Evolutionary conservation across 2,113 vertebrate genomes (phyloP), one percentile per base, ranked within the genome.

Genomic region (Mastomys coucha): DNA sequence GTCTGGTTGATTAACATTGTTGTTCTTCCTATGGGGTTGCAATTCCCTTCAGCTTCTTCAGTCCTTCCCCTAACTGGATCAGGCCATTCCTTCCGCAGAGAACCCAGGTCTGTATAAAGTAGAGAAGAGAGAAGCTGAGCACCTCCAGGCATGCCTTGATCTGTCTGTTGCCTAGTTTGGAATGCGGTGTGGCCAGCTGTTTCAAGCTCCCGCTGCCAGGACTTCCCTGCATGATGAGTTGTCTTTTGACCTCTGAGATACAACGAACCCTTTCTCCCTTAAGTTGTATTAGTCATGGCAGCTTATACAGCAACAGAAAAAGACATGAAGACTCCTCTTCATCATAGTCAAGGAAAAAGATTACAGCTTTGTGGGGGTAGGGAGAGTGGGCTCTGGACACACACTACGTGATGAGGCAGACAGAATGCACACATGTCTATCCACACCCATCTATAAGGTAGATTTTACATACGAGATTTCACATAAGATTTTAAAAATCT

Each of bases 331-430:
- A 49, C 84, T 67, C 63, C 42, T 86, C 85, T 49, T 92, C 91
- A 96, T n/a, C 65, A 86, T 24, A 73, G 39, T n/a, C 45, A 93
- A 49, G 9, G 14, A 86, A 92, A 96, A 90, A 96, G 88, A 72
- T 90, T 63, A n/a, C 1, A 88, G 87, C n/a, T 94, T 69, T 45
- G 20, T 39, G 26, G n/a, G 2, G 17, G 0, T 13, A 12, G 28
- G 31, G 22, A 12, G 31, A 42, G 11, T 19, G 14, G 53, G 5
- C 80, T 45, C 80, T 49, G 11, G 58, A 19, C 13, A 78, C 49
- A 77, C 14, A 56, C 10, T 49, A 58, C 45, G 72, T 86, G n/a
- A 77, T 81, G 91, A 97, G 81, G 45, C 86, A 72, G 53, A 58
- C 60, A 82, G 58, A 77, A 93, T 63, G 36, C 33, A 45, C 16